Conservation (phyloP, 2,797 vertebrate species). For the Squalus acanthias region DNA sequence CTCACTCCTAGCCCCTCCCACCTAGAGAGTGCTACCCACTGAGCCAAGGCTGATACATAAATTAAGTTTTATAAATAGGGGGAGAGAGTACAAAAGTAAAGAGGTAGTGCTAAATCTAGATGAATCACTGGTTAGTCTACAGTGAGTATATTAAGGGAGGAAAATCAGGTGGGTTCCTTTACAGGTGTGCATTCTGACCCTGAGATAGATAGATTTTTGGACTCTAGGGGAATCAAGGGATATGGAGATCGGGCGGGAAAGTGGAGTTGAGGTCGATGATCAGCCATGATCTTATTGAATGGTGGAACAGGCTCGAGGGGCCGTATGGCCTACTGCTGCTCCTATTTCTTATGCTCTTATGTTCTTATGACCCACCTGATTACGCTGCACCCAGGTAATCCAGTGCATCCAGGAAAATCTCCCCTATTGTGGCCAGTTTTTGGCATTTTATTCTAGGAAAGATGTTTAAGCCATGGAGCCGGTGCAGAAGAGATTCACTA, state of each 20-base stretch:
- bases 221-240: too few species aligned
- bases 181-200: too few species aligned
- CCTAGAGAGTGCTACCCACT: not conserved
- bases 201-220: too few species aligned
- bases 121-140: not conserved
- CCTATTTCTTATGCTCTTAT: too few species aligned
- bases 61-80: not conserved
- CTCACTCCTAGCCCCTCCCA: too few species aligned
- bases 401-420: not conserved
- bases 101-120: not conserved
- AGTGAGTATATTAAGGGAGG: not conserved
- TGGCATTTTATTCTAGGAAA: not conserved
- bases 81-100: not conserved
- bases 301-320: too few species aligned
- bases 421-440: not conserved
- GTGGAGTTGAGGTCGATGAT: too few species aligned
- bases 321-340: too few species aligned
- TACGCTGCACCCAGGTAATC: not conserved
- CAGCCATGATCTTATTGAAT: too few species aligned
- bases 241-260: too few species aligned
- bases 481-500: not conserved
- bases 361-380: too few species aligned
- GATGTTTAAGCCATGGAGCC: not conserved
- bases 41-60: not conserved
- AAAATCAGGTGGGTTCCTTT: not conserved